Base-by-base conservation (phyloP, 2,888 invertebrate species). In the Archaeoteleia sp. region DNA sequence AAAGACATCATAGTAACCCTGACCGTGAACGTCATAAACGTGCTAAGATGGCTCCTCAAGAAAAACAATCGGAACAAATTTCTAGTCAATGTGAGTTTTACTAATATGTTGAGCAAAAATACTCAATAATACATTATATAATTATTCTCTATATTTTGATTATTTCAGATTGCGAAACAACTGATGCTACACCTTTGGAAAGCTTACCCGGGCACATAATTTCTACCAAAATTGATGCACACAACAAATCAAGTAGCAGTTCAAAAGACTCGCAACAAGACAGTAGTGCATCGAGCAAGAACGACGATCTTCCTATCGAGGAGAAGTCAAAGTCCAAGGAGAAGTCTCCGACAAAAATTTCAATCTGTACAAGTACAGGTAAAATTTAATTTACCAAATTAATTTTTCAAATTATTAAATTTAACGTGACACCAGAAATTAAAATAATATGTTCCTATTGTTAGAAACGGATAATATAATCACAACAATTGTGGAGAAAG, bases 131-230 rank as follows among this genome's bases (percentile, higher is more conserved):
- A 7, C 4, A 5, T 23, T 5, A 23, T 5, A 23, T 23, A 23
- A 23, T 7, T 5, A 13, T 23, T 35, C 12, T 17, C 20, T 12
- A 4, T 15, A 25, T 20, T 20, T 32, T 1, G 17, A 13, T 29
- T 51, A 35, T 55, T 68, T 45, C 54, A 70, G 72, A 57, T 57
- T 73, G 67, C 15, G 70, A 78, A 35, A 77, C 72, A 8, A 54
- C 77, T 17, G 83, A 85, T 67, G 76, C 83, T 17, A 84, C 83
- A 7, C 80, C 78, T 0, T 62, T 81, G 17, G 82, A 83, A 71
- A 81, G 78, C 68, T 74, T 85, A 61, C 84, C 84, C 9, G 79
- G 78, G 25, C 69, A 78, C 42, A 70, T 67, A 15, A 27, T 51
- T 4, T 70, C 60, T 6, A 48, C 43, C 43, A 74, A 71, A 54